phyloP scores from a whole-genome alignment of 2,113 vertebrate genomes.

The Calonectris borealis region DNA sequence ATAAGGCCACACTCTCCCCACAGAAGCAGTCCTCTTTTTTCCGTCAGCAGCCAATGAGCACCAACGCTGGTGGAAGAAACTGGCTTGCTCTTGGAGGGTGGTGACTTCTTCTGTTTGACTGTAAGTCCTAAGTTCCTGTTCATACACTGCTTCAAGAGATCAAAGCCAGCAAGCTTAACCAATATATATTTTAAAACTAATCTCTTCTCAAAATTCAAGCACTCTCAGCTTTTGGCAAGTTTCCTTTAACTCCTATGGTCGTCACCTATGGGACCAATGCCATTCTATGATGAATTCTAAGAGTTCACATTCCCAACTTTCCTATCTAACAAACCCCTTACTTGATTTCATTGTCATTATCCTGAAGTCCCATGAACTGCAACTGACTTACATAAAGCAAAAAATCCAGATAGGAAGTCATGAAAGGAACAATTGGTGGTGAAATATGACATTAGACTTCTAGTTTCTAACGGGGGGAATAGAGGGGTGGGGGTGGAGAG shows the following conservation, averaged over 20 bases:
- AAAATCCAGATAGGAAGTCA: neutral
- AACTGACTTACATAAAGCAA: neutral
- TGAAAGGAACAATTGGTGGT: neutral
- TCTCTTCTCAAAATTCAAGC: neutral
- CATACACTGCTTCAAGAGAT: neutral
- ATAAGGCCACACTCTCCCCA: neutral
- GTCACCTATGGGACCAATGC: rapidly evolving
- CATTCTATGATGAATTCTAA: neutral
- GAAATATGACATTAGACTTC: neutral
- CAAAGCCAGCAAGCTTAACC: neutral
- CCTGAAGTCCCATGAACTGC: neutral
- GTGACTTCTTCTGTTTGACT: neutral
- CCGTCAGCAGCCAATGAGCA: neutral
- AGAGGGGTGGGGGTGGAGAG: too few species aligned
- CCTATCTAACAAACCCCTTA: neutral
- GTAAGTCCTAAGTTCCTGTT: neutral
- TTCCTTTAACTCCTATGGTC: neutral
- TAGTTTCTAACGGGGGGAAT: neutral
- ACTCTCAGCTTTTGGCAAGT: neutral
- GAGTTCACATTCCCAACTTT: neutral
- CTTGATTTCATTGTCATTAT: neutral
- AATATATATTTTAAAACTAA: neutral
- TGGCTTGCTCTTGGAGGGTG: neutral
- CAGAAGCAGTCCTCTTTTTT: neutral
- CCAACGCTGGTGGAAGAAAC: neutral